Conservation (phyloP, 2,888 invertebrate species). For the Melanchra persicariae region DNA sequence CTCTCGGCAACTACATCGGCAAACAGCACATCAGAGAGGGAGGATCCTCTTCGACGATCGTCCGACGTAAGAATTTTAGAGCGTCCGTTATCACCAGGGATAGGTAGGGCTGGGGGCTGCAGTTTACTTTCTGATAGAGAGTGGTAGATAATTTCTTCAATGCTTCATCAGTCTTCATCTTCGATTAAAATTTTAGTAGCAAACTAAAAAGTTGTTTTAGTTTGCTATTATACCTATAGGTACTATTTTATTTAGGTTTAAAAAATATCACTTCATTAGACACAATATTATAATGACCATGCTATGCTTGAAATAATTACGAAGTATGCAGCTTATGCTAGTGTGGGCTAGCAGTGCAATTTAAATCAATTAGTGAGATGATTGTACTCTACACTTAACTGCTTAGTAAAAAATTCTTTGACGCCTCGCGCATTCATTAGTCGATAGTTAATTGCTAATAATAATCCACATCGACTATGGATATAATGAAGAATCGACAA, state of each 20-base stretch:
- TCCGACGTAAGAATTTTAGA: too few relatives aligned
- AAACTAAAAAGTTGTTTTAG: too few relatives aligned
- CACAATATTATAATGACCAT: background rate
- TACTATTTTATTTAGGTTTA: too few relatives aligned
- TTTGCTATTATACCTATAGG: too few relatives aligned
- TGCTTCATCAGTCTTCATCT: too few relatives aligned
- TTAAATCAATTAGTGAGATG: constrained; percentile 50
- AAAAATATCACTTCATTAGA: too few relatives aligned
- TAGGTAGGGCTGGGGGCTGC: too few relatives aligned
- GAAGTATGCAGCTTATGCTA: constrained; percentile 13
- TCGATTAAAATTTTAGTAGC: too few relatives aligned
- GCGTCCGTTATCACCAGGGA: too few relatives aligned
- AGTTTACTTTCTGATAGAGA: too few relatives aligned
- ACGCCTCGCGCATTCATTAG: constrained; percentile 55
- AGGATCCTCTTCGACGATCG: too few relatives aligned
- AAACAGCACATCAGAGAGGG: background rate
- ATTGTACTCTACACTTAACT: constrained; percentile 40
- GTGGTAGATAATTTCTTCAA: too few relatives aligned
- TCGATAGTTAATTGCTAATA: constrained; percentile 60
- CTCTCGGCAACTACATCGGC: background rate
- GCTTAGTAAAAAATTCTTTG: constrained; percentile 50
- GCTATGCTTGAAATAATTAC: constrained; percentile 24
- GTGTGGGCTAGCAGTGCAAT: constrained; percentile 33
- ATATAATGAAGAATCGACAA: constrained; percentile 30
- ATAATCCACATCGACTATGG: constrained; percentile 49